A percentile compares a stretch with the other conserved stretches of the same genome.
phyloP scores from a whole-genome alignment of 2,797 vertebrate genomes.

The Sebastes wilsoni region DNA sequence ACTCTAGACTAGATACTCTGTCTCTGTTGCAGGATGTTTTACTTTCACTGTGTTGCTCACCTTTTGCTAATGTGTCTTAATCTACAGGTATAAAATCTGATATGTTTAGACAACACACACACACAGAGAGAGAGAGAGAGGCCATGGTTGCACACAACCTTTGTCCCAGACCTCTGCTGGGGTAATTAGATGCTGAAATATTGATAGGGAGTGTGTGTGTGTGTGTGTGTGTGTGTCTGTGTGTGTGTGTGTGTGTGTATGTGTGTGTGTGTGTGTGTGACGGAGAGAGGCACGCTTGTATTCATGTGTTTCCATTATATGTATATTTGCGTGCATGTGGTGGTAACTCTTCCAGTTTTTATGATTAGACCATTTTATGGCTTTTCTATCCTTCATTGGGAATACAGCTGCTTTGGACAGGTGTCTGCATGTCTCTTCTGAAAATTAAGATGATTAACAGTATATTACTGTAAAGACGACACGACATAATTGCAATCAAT shows the following conservation, averaged over 20 bases:
- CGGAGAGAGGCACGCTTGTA: background rate
- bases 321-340: background rate
- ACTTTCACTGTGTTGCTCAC: background rate
- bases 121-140: background rate
- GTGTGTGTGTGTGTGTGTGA: constrained; percentile 18
- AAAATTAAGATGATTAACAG: too few species aligned
- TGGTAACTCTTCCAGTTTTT: background rate
- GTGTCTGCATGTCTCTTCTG: too few species aligned
- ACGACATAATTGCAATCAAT: background rate
- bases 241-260: constrained; percentile 28
- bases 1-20: background rate
- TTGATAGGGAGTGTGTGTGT: constrained; percentile 66
- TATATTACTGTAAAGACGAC: background rate
- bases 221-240: constrained; percentile 9
- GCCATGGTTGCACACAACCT: constrained; percentile 46
- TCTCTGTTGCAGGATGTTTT: background rate
- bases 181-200: constrained; percentile 83
- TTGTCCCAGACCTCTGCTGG: constrained; percentile 67
- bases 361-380: background rate
- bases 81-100: background rate
- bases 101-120: constrained; percentile 4
- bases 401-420: too few species aligned
- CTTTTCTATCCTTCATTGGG: background rate
- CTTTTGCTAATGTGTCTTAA: background rate
- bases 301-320: background rate